phyloP scores from a whole-genome alignment of 2,113 vertebrate genomes.

The Aptenodytes patagonicus region DNA sequence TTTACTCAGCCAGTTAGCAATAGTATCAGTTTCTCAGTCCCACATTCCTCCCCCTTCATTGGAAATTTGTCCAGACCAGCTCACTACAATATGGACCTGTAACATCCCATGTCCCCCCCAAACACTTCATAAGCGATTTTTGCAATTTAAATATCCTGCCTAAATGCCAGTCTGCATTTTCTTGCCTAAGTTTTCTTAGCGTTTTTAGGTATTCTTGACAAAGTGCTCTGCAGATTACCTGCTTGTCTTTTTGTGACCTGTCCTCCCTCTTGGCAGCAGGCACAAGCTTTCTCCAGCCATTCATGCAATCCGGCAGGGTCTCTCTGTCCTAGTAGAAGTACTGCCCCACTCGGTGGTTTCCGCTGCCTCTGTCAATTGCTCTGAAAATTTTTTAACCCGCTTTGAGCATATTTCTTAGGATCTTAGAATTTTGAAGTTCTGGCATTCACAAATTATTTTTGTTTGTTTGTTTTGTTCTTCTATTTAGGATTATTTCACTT shows the following conservation, averaged over 20 bases:
- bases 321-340: not conserved
- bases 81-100: not conserved
- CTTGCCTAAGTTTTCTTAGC: not conserved
- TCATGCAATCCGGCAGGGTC: accelerated
- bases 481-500: not conserved
- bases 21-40: not conserved
- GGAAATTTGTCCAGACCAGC: not conserved
- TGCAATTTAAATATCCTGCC: not conserved
- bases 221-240: not conserved
- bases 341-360: accelerated
- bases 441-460: not conserved
- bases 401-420: not conserved
- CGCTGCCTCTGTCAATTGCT: not conserved
- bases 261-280: not conserved
- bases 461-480: not conserved
- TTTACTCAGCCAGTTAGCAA: not conserved
- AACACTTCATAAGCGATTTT: not conserved
- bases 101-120: accelerated
- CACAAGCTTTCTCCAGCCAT: not conserved
- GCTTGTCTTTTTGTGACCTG: not conserved
- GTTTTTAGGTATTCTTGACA: not conserved
- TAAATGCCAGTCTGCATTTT: not conserved
- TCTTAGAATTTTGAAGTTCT: not conserved
- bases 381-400: not conserved
- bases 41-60: not conserved